Evolutionary conservation across 1,140 invertebrate genomes (phyloP), one percentile per base, ranked within the genome.

Genomic region (Heliothis subflexa): DNA sequence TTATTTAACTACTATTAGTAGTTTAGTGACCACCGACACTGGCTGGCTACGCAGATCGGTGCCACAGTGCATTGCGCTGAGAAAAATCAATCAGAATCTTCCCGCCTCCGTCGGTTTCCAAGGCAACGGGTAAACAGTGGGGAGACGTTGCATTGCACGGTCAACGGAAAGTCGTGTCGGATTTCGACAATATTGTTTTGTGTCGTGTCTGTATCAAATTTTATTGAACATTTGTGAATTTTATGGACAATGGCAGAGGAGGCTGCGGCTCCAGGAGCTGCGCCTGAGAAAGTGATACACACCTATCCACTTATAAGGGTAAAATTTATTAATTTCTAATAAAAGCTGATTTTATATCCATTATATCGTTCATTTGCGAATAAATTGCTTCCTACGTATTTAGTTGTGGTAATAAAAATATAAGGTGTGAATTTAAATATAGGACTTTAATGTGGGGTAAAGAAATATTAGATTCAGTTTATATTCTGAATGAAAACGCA

Each of bases 281-380:
- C 94, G 77, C 93, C 94, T 12, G 97, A 97, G 86, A 97, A 97
- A 95, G 95, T 97, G 54, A 93, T 97, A 40, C 97, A 97, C 85
- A 96, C 96, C 2, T 97, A 97, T 95, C 96, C 97, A 3, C 87
- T 97, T 62, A 96, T 97, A 68, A 95, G 96, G 95, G 97, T 97
- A 94, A 93, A 87, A 11, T 78, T 57, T 40, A 59, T 74, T 54
- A 45, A 79, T 33, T 61, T 55, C 11, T 54, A 57, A 57, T 11
- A 12, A 21, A 0, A 62, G 14, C 28, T 54, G 16, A 0, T 62
- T 40, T 57, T 11, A 21, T 21, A 11, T 18, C 25, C 55, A 57
- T 13, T 59, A 13, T 59, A 59, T 59, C 14, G 21, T 59, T 59
- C 16, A 13, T 14, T 59, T 18, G 33, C 33, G 9, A 40, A 40